Percentiles rank a stretch among this genome's conserved stretches.
Evolutionary conservation across 92 coral and sea anemone species (phyloP).

Genomic region (Porites lobata): DNA sequence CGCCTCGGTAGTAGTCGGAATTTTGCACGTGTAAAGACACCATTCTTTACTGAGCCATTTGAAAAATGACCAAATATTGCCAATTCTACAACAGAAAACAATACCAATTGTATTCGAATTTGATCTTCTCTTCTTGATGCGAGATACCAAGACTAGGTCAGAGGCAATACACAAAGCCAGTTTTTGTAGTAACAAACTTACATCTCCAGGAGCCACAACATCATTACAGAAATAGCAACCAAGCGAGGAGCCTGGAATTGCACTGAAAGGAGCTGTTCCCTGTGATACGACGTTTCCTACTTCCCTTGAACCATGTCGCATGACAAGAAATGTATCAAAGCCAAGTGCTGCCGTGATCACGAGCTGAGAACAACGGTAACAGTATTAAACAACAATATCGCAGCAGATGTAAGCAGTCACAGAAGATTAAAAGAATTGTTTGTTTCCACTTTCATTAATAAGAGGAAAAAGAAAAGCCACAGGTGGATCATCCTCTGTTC

Average conservation of each 20-base stretch:
- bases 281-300: neutral
- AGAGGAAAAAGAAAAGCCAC: no score
- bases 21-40: no score
- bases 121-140: neutral
- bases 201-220: constrained; percentile 99
- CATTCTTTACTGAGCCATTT: no score
- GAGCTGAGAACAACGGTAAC: constrained; percentile 54
- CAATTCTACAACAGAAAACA: no score
- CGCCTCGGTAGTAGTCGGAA: no score
- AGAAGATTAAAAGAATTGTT: no score
- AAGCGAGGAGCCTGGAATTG: constrained; percentile 87
- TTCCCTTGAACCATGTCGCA: constrained; percentile 92
- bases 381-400: neutral
- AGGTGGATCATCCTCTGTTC: no score
- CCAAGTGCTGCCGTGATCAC: constrained; percentile 97
- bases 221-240: constrained; percentile 99
- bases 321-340: constrained; percentile 97
- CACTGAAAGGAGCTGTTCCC: constrained; percentile 21
- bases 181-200: constrained; percentile 53
- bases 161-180: neutral
- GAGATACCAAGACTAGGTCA: neutral
- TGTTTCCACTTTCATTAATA: no score
- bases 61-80: no score
- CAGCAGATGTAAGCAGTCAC: no score
- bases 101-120: no score